A percentile compares a stretch with the other conserved stretches of the same genome.
Conservation (phyloP, 2,888 invertebrate genomes). For the Willowsia nigromaculata region DNA sequence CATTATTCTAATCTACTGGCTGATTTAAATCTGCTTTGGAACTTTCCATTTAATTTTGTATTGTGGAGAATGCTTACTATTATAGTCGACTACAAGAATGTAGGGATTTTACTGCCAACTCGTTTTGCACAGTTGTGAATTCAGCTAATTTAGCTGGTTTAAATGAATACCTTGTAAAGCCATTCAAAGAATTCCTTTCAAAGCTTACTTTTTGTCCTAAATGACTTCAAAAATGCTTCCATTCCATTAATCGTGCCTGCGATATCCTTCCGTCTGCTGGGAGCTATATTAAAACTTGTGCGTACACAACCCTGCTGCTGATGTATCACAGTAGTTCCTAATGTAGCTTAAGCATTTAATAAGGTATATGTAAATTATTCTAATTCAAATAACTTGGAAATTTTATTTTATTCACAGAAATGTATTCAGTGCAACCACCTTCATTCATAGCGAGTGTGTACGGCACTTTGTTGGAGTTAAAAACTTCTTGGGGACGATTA, state of each 20-base stretch:
- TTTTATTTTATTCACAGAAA: background rate
- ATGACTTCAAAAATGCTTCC: no score
- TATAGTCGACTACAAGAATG: background rate
- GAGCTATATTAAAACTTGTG: no score
- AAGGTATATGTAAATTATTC: background rate
- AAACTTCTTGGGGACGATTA: slow-evolving; percentile 46
- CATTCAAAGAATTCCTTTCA: no score
- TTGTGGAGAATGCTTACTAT: no score
- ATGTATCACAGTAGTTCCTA: background rate
- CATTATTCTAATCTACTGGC: no score
- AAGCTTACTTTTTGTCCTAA: background rate
- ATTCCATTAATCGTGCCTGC: no score
- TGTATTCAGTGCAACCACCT: background rate
- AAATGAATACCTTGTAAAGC: background rate
- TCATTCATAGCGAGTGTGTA: background rate
- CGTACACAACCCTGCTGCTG: no score
- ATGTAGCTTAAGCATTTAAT: background rate
- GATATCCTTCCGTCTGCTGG: no score
- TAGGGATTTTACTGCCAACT: background rate
- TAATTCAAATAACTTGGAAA: background rate
- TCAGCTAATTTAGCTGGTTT: background rate
- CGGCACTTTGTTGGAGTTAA: background rate
- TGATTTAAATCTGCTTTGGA: no score
- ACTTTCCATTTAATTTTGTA: no score
- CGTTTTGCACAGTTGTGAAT: background rate